Percentiles rank a stretch among this genome's conserved stretches.
Evolutionary conservation across 2,888 invertebrate species (phyloP).

Genomic region (Sarcophaga carnaria): DNA sequence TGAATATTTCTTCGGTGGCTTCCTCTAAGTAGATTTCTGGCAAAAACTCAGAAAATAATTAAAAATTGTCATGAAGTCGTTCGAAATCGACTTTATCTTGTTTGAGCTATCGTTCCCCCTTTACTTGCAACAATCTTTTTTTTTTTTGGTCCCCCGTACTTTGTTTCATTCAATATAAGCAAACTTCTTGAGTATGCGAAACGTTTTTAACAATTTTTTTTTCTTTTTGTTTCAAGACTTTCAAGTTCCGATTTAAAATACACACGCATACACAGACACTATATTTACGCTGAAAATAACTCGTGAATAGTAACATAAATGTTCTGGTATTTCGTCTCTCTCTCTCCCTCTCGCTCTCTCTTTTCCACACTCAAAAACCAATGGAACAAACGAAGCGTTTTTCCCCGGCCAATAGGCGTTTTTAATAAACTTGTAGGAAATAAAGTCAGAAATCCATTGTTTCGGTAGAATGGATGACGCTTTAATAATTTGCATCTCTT

Average conservation of each 20-base stretch:
- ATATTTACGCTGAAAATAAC: background rate
- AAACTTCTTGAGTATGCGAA: constrained; percentile 17
- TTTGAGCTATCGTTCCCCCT: too few relatives aligned
- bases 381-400: background rate
- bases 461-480: background rate
- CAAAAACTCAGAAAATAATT: too few relatives aligned
- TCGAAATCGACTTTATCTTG: too few relatives aligned
- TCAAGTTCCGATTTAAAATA: constrained; percentile 55
- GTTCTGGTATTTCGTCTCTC: constrained; percentile 4
- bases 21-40: too few relatives aligned
- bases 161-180: background rate
- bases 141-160: background rate
- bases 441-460: background rate
- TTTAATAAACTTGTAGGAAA: background rate
- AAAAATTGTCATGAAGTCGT: too few relatives aligned
- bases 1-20: too few relatives aligned
- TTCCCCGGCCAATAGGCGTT: constrained; percentile 38
- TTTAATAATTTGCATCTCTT: background rate
- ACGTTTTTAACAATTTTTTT: background rate
- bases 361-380: background rate
- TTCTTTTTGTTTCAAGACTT: constrained; percentile 2
- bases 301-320: constrained; percentile 24
- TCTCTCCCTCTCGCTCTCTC: background rate
- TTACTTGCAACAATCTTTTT: background rate
- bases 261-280: background rate